Evolutionary conservation across 2,113 vertebrate genomes (phyloP).

Genomic region (Notothenia rossii): DNA sequence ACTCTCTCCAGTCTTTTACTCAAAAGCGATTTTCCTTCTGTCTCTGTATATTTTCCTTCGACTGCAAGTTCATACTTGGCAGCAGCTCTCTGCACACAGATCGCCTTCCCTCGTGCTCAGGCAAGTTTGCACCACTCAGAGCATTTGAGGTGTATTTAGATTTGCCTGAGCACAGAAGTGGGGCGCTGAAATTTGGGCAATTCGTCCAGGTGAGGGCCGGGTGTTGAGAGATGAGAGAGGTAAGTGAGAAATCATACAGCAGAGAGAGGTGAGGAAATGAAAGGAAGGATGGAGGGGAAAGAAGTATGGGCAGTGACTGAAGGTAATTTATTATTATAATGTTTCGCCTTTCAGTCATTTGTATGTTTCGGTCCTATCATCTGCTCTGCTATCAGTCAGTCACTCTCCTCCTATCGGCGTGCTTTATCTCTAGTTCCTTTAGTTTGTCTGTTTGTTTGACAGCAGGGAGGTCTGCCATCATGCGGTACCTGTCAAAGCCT

Average conservation of each 20-base stretch:
- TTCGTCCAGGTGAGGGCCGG: constrained; percentile 47
- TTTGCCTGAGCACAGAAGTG: constrained; percentile 24
- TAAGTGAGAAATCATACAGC: constrained; percentile 33
- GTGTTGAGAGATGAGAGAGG: constrained; percentile 48
- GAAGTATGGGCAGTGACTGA: constrained; percentile 3
- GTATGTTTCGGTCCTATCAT: constrained; percentile 2
- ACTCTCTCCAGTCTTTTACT: constrained; percentile 10
- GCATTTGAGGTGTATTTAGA: constrained; percentile 26
- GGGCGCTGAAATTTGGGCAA: constrained; percentile 23
- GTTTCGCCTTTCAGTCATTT: constrained; percentile 49
- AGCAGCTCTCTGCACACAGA: constrained; percentile 16
- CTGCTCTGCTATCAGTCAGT: constrained; percentile 30
- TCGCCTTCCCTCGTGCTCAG: constrained; percentile 53
- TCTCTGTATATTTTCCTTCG: constrained; percentile 27
- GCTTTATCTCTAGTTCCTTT: constrained; percentile 51
- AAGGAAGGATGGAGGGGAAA: constrained; percentile 4
- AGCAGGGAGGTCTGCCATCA: constrained; percentile 61
- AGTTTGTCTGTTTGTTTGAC: constrained; percentile 68
- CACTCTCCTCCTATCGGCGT: constrained; percentile 18
- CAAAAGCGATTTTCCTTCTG: not conserved
- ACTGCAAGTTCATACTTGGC: constrained; percentile 51
- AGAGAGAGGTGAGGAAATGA: constrained; percentile 7
- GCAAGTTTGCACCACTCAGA: constrained; percentile 47
- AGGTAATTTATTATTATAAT: constrained; percentile 51
- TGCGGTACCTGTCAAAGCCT: constrained; percentile 69